phyloP scores from a whole-genome alignment of 2,888 invertebrate species.

The Mimachlamys varia region DNA sequence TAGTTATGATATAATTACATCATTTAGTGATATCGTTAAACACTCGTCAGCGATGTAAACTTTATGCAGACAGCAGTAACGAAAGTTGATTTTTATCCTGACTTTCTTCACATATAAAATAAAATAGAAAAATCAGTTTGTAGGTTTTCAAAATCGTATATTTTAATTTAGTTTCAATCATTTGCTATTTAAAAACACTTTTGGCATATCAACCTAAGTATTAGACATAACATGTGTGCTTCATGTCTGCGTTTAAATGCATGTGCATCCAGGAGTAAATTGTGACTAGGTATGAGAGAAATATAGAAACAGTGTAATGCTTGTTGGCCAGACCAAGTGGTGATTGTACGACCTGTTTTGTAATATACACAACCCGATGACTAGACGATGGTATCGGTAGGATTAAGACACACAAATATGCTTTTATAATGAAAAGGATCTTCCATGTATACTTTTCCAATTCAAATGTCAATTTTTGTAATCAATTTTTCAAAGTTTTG shows the following conservation, averaged over 20 bases:
- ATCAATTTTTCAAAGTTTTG: conserved; percentile 34
- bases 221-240: not conserved
- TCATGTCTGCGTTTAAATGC: not conserved
- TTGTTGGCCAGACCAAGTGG: not conserved
- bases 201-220: not conserved
- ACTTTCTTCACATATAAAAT: not conserved
- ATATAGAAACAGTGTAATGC: not conserved
- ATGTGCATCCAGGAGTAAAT: not conserved
- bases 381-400: not conserved
- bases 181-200: not conserved
- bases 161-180: conserved; percentile 22
- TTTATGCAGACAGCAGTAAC: not conserved
- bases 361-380: not conserved
- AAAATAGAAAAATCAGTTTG: not conserved
- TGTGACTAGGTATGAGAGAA: not conserved
- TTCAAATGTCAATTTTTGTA: conserved; percentile 34
- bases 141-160: not conserved
- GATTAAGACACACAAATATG: not conserved
- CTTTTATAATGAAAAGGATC: conserved; percentile 21
- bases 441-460: not conserved
- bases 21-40: not conserved
- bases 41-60: not conserved
- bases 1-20: not conserved
- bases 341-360: not conserved
- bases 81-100: not conserved